Percentiles rank a stretch among this genome's conserved stretches.
Conservation (phyloP, 2,113 vertebrate genomes). For the Pristiophorus japonicus region DNA sequence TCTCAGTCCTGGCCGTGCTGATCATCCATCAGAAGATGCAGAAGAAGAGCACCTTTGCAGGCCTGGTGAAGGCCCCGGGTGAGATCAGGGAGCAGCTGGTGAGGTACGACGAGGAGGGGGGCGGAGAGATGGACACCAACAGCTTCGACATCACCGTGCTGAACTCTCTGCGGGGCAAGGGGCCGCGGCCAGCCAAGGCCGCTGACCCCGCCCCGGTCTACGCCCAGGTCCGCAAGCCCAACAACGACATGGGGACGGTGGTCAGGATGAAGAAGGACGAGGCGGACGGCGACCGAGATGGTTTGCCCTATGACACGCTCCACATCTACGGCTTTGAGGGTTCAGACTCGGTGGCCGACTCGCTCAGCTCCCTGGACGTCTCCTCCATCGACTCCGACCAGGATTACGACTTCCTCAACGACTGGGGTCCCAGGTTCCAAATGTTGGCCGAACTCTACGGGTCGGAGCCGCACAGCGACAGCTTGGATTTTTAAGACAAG, state of each 20-base stretch:
- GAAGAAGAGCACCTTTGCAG: slow-evolving; percentile 70
- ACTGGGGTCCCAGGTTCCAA: slow-evolving; percentile 92
- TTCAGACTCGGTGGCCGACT: slow-evolving; percentile 76
- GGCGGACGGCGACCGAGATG: slow-evolving; percentile 79
- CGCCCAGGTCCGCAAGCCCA: slow-evolving; percentile 66
- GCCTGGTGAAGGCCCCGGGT: slow-evolving; percentile 64
- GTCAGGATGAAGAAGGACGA: slow-evolving; percentile 90
- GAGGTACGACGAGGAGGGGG: slow-evolving; percentile 90
- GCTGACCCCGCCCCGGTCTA: slow-evolving; percentile 54
- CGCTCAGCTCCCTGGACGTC: slow-evolving; percentile 80
- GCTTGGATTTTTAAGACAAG: slow-evolving; percentile 52
- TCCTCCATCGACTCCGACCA: slow-evolving; percentile 73
- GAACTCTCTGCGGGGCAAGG: slow-evolving; percentile 67
- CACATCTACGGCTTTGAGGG: slow-evolving; percentile 94
- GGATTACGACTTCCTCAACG: slow-evolving; percentile 87
- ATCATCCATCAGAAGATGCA: slow-evolving; percentile 69
- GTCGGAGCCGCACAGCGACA: slow-evolving; percentile 57
- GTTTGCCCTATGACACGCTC: slow-evolving; percentile 83
- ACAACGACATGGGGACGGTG: slow-evolving; percentile 86
- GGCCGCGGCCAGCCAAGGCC: slow-evolving; percentile 39
- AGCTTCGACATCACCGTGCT: slow-evolving; percentile 92
- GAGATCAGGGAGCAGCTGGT: slow-evolving; percentile 96
- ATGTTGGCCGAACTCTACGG: slow-evolving; percentile 88
- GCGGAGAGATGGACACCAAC: slow-evolving; percentile 96
- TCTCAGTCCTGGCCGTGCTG: slow-evolving; percentile 73